Base-by-base conservation (phyloP, 2,113 vertebrate genomes). In the Indri indri region DNA sequence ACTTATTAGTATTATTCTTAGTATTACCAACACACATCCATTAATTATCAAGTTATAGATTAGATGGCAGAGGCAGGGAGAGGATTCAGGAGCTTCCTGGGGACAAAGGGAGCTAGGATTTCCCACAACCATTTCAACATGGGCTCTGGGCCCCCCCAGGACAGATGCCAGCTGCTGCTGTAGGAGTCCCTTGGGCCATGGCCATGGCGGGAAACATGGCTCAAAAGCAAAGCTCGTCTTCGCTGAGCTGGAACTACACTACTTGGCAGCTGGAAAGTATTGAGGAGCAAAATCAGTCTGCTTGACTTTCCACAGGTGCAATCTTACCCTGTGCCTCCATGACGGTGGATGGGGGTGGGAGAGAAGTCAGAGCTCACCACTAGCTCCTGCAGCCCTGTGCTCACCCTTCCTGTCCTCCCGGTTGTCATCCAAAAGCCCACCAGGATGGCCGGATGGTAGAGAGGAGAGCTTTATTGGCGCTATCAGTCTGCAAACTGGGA, bases 91-190 rank as follows among this genome's bases (percentile, higher is more conserved):
- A 76, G 59, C 40, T 37, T 83, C 32, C 37, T 22, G 32, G 50
- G 42, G 17, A 70, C 54, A 88, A 81, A 57, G 37, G 37, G 27
- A 87, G 54, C 37, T 42, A 42, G 42, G 68, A n/a, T 71, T 89
- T 76, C 27, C 68, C 18, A 54, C 32, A 85, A 27, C 16, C 6
- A 32, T 63, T 54, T 54, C 22, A 37, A 57, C 22, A 23, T 14
- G 30, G 50, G 32, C n/a, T 87, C n/a, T 4, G 30, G 42, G n/a
- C n/a, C 42, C 52, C 50, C 59, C 7, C 45, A 34, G 50, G 16
- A 11, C 0, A 0, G 50, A n/a, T 0, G 2, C 2, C 14, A 57
- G 85, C n/a, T 18, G 40, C 12, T 37, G 17, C 42, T 50, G 37
- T 11, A 23, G 12, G 42, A 8, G 2, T 23, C 13, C 22, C 16